Evolutionary conservation across 2,888 invertebrate species (phyloP), one percentile per base, ranked within the genome.

Genomic region (Ochropleura leucogaster): DNA sequence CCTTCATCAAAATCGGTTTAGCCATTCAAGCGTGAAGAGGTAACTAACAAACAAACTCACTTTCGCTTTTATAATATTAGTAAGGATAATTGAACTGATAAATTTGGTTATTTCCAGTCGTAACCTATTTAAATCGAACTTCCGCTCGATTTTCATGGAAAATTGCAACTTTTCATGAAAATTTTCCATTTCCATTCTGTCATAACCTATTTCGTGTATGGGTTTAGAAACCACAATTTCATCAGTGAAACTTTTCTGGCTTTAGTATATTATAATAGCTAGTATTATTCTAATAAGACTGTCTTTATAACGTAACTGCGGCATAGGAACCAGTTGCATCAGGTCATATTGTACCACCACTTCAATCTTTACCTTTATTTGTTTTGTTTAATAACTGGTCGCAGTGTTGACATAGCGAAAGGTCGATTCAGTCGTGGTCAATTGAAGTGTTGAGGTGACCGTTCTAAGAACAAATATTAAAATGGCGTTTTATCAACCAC

Each of bases 321-420:
- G 63, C 73, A 67, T 66, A 68, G 46, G 10, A 42, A 59, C 57
- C 46, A 68, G 40, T 74, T 81, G 63, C 80, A 55, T 60, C 69
- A 84, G 53, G 59, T 73, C 60, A 57, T 55, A 67, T 51, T 46
- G 62, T n/a, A 60, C 7, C 16, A 57, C 30, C 46, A 66, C 66
- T 72, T 60, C 40, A 71, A 30, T 60, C 18, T 47, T 62, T 59
- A 51, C n/a, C 47, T 67, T 67, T 76, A 70, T 80, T 81, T 81
- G 76, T 59, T 80, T 80, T 64, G 66, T 68, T 68, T 65, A 67
- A 55, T 68, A 81, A 70, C 69, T 81, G 55, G 57, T 71, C 40
- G 55, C 18, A 20, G 64, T 81, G 77, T 70, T 65, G 76, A 76
- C 69, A 69, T 10, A 67, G 42, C 53, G 55, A 81, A 70, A 81